Base-by-base conservation (phyloP, 1,140 invertebrate genomes). In the Orussus abietinus region DNA sequence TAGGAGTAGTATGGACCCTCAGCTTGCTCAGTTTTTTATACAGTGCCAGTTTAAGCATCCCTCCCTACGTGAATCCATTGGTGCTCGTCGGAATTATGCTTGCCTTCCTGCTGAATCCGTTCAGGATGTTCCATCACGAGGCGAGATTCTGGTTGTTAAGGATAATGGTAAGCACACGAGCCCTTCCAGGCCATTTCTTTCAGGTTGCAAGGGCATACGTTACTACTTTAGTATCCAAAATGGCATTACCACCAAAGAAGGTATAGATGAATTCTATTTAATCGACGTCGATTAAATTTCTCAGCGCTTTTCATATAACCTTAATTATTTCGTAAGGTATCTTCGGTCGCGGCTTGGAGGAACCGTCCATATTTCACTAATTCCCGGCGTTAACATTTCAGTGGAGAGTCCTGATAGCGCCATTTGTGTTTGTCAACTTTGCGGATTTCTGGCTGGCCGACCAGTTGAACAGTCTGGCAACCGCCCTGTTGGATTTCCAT, bases 381-480 rank as follows among this genome's bases (percentile, higher is more conserved):
- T n/a, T n/a, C n/a, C n/a, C n/a, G n/a, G n/a, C n/a, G n/a, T n/a
- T n/a, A n/a, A n/a, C n/a, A n/a, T 77, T 76, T 47, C 57, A 88
- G 90, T 85, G 84, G 47, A 79, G 92, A 38, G 89, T 95, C 20
- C 49, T 97, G 28, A 81, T 88, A 11, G 90, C 96, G 1, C 96
- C 96, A 25, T 96, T 98, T 60, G 88, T 90, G 48, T 90, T 90
- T 59, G 96, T 99, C 4, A 84, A 88, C 30, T 99, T 99, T 71
- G 94, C 96, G 18, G 96, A 99, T 75, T 99, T 99, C 80, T 99
- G 97, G 97, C 80, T 99, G 53, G 96, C 93, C 19, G 97, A 99
- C 78, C 97, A 99, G 68, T 77, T 98, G 49, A 99, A 97, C 63
- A 97, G 92, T 47, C 76, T 99, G 29, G 85, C 84, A 1, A 86